Evolutionary conservation across 2,113 vertebrate genomes (phyloP).

Genomic region (Aspiorhynchus laticeps): DNA sequence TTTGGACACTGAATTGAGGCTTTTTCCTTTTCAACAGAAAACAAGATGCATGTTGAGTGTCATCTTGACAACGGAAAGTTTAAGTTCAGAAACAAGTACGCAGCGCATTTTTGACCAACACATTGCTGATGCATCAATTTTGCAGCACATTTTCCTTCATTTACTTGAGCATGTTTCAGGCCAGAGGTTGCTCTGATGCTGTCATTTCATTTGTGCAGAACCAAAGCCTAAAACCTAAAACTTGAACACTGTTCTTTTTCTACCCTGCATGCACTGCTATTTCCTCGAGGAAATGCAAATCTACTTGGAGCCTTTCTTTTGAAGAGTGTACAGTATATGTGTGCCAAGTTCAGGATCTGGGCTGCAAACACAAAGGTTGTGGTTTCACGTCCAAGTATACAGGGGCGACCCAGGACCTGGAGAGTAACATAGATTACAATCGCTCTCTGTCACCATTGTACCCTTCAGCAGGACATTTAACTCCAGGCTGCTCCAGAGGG

Average conservation of each 20-base stretch:
- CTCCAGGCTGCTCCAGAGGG: conserved; percentile 35
- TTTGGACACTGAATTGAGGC: neutral
- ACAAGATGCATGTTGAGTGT: neutral
- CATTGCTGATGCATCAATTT: neutral
- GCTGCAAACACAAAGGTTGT: conserved; percentile 16
- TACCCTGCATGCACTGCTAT: neutral
- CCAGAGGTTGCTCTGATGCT: neutral
- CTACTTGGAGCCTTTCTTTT: conserved; percentile 5
- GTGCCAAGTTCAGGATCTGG: conserved; percentile 35
- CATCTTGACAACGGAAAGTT: neutral
- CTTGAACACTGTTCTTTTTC: neutral
- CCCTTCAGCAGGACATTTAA: conserved; percentile 41
- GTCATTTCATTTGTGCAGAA: neutral
- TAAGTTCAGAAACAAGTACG: neutral
- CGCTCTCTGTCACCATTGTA: conserved; percentile 30
- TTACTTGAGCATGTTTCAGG: neutral
- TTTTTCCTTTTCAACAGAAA: neutral
- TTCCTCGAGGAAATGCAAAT: conserved; percentile 30
- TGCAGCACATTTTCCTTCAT: neutral
- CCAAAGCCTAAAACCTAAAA: neutral
- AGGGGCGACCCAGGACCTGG: conserved; percentile 25
- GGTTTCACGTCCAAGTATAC: conserved; percentile 34
- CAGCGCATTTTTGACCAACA: neutral
- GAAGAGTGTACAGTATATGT: conserved; percentile 7
- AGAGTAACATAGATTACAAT: conserved; percentile 29